phyloP scores from a whole-genome alignment of 2,888 invertebrate species.

The Ypsolopha scabrella region DNA sequence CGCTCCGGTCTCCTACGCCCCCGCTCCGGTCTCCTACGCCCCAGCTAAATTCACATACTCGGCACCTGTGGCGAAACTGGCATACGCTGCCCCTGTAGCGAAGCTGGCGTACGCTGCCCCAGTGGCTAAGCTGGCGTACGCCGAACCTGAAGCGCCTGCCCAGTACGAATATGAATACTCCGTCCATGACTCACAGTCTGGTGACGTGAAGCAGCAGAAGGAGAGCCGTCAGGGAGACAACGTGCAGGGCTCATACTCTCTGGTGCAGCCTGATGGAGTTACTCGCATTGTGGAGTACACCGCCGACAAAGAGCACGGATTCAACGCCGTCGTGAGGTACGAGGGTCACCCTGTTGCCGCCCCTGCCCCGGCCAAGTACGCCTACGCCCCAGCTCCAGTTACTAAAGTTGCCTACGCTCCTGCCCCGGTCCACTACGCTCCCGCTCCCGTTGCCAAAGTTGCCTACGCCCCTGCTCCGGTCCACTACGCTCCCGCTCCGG shows the following conservation, averaged over 20 bases:
- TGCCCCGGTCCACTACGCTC: conserved; percentile 6
- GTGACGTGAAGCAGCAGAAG: conserved; percentile 59
- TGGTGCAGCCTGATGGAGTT: conserved; percentile 59
- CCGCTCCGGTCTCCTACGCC: conserved; percentile 8
- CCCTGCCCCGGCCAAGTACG: conserved; percentile 6
- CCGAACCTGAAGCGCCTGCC: conserved; percentile 42
- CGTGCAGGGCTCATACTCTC: conserved; percentile 58
- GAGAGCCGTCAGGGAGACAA: conserved; percentile 51
- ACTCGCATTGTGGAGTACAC: conserved; percentile 58
- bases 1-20: conserved; percentile 10
- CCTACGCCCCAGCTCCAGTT: conserved; percentile 14
- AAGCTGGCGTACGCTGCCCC: conserved; percentile 26
- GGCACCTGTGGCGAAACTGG: conserved; percentile 14
- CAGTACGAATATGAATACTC: conserved; percentile 57
- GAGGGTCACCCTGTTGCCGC: conserved; percentile 40
- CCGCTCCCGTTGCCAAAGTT: conserved; percentile 20
- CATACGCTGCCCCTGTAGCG: conserved; percentile 19
- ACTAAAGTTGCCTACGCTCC: conserved; percentile 17
- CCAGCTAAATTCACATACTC: conserved; percentile 2
- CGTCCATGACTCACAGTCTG: conserved; percentile 51
- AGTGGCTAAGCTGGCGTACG: conserved; percentile 35
- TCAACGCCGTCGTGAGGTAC: conserved; percentile 57
- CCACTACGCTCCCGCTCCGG: conserved; percentile 12
- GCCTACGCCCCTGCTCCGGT: conserved; percentile 16
- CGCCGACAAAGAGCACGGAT: conserved; percentile 49